phyloP scores from a whole-genome alignment of 2,888 invertebrate species.

The Clostera curtula region DNA sequence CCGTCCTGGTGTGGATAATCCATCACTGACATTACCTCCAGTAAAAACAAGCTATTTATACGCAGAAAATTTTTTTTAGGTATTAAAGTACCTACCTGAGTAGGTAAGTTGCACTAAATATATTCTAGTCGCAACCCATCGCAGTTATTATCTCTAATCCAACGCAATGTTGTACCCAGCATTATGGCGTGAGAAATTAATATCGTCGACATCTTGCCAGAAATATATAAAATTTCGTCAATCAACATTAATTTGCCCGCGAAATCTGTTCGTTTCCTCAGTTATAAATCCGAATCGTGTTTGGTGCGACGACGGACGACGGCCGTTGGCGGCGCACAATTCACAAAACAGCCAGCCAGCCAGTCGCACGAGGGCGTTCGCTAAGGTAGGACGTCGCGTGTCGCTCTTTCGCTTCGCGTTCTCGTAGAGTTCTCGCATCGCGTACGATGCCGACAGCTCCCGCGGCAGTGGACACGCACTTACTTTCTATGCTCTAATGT shows the following conservation, averaged over 20 bases:
- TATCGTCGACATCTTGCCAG: slow-evolving; percentile 9
- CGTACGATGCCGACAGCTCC: slow-evolving; percentile 36
- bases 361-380: slow-evolving; percentile 62
- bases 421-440: slow-evolving; percentile 21
- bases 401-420: slow-evolving; percentile 17
- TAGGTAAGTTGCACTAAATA: too few species aligned
- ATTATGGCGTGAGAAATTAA: too few species aligned
- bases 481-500: slow-evolving; percentile 61
- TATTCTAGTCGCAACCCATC: too few species aligned
- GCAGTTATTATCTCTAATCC: too few species aligned
- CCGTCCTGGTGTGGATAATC: too few species aligned
- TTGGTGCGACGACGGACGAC: slow-evolving; percentile 10
- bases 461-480: slow-evolving; percentile 31
- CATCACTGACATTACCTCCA: too few species aligned
- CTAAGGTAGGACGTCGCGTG: slow-evolving; percentile 45
- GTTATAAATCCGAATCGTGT: slow-evolving; percentile 27
- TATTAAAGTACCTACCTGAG: too few species aligned
- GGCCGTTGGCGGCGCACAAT: slow-evolving; percentile 3
- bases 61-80: too few species aligned
- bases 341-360: slow-evolving; percentile 15
- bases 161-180: too few species aligned
- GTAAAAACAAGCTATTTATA: too few species aligned
- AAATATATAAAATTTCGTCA: slow-evolving; percentile 23
- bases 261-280: slow-evolving; percentile 47
- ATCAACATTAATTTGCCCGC: slow-evolving; percentile 31